A percentile compares a stretch with the other conserved stretches of the same genome.
Evolutionary conservation across 2,797 vertebrate species (phyloP).

Genomic region (Brotula barbata): DNA sequence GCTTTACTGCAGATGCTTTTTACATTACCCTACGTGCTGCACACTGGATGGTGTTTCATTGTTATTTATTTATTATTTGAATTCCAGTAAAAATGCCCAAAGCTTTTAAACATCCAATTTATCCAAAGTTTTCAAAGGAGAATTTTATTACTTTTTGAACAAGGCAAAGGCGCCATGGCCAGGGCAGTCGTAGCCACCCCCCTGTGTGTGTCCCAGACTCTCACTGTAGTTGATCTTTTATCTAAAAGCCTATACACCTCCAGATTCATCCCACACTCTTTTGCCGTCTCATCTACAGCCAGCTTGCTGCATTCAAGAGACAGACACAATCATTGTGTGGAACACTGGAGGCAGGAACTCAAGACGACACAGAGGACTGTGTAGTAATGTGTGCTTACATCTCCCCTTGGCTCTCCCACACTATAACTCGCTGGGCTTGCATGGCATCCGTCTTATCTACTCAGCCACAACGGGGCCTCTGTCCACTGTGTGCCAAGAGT

Average conservation of each 20-base stretch:
- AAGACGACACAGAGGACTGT: slow-evolving; percentile 59
- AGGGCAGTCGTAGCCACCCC: too few species aligned
- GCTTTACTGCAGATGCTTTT: too few species aligned
- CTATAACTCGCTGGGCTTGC: slow-evolving; percentile 55
- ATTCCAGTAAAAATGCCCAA: too few species aligned
- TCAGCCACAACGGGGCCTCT: slow-evolving; percentile 67
- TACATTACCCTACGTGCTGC: too few species aligned
- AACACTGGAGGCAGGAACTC: slow-evolving; percentile 15
- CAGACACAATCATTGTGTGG: slow-evolving; percentile 65
- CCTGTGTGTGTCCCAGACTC: slow-evolving; percentile 61
- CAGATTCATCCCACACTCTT: slow-evolving; percentile 59
- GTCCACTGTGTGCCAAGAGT: slow-evolving; percentile 58
- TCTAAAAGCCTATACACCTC: slow-evolving; percentile 60
- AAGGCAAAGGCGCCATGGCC: too few species aligned
- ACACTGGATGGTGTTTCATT: too few species aligned
- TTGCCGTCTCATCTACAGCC: slow-evolving; percentile 44
- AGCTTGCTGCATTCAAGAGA: slow-evolving; percentile 46
- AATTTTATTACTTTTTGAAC: too few species aligned
- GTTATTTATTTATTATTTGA: too few species aligned
- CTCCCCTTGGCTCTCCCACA: slow-evolving; percentile 62
- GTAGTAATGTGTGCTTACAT: slow-evolving; percentile 58
- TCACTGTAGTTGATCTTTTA: slow-evolving; percentile 59
- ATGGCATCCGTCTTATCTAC: slow-evolving; percentile 67
- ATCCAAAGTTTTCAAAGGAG: too few species aligned
- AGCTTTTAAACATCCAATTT: too few species aligned